Evolutionary conservation across 2,113 vertebrate genomes (phyloP).

Genomic region (Perognathus longimembris): DNA sequence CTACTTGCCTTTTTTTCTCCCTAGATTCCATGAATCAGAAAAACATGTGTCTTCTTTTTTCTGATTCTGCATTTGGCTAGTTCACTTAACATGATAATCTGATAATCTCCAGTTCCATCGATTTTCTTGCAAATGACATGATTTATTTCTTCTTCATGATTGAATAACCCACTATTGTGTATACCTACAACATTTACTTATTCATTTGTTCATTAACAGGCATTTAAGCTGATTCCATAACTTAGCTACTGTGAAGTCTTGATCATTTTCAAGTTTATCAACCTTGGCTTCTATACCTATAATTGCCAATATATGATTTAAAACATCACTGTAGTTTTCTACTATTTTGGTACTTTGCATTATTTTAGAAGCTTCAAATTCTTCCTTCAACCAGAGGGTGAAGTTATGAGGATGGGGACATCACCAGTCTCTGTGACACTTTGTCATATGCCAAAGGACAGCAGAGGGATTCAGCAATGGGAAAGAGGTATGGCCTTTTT

Average conservation of each 20-base stretch:
- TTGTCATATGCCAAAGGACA: not conserved
- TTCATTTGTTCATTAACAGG: not conserved
- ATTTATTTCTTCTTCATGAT: not conserved
- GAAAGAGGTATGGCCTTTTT: not conserved
- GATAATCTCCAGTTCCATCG: not conserved
- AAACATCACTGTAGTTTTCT: too few relatives aligned
- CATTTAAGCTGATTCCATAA: not conserved
- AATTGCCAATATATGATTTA: not conserved
- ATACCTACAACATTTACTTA: not conserved
- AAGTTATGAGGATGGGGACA: not conserved
- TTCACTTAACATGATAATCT: not conserved
- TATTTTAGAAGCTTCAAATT: not conserved
- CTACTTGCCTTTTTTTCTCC: not conserved
- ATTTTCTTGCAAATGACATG: not conserved
- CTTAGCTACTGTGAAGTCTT: not conserved
- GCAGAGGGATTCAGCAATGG: too few relatives aligned
- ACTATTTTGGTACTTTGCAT: not conserved
- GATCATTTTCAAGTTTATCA: not conserved
- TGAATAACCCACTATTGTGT: not conserved
- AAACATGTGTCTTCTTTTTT: not conserved
- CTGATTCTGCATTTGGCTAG: not conserved
- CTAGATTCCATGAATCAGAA: not conserved
- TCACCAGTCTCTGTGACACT: not conserved
- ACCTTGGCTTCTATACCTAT: not conserved
- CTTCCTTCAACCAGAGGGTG: not conserved